These are phyloP conservation scores for Strix occidentalis DNA, from an alignment of 2,797 vertebrate species.

Conservation along the genomic window DNA sequence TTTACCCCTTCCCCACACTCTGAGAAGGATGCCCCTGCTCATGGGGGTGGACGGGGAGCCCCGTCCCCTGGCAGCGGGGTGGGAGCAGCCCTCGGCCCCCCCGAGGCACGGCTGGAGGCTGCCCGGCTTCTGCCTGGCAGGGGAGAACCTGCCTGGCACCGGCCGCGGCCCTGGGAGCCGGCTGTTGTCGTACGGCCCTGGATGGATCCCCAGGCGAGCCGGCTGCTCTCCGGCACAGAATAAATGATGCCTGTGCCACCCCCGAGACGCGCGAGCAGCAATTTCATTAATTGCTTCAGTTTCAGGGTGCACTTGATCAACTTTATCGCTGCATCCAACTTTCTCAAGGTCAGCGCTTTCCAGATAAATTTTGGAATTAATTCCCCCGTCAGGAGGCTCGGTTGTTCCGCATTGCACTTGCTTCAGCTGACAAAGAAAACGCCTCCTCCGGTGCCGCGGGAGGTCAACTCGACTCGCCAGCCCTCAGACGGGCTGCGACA, in stretches of 20 bases:
- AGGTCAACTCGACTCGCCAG: not conserved
- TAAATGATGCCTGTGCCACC: not conserved
- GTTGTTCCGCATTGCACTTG: not conserved
- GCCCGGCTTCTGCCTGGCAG: not conserved
- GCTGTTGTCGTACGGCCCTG: not conserved
- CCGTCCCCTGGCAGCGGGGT: fast-evolving
- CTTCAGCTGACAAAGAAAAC: not conserved
- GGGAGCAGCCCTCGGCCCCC: not conserved
- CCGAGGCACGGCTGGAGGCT: not conserved
- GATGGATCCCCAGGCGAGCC: not conserved
- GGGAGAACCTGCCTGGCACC: not conserved
- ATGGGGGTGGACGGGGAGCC: not conserved
- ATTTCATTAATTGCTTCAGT: not conserved
- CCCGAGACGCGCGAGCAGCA: too few species aligned
- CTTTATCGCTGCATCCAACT: not conserved
- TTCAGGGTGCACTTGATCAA: not conserved
- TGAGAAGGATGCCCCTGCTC: too few species aligned
- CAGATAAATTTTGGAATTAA: not conserved
- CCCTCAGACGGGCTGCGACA: not conserved
- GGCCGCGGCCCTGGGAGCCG: not conserved
- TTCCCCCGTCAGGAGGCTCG: not conserved
- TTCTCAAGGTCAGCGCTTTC: not conserved
- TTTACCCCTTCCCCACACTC: not conserved
- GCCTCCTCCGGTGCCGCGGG: not conserved
- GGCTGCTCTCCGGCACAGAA: not conserved